Conservation (phyloP, 1,140 invertebrate genomes). For the Sycophila sp. region DNA sequence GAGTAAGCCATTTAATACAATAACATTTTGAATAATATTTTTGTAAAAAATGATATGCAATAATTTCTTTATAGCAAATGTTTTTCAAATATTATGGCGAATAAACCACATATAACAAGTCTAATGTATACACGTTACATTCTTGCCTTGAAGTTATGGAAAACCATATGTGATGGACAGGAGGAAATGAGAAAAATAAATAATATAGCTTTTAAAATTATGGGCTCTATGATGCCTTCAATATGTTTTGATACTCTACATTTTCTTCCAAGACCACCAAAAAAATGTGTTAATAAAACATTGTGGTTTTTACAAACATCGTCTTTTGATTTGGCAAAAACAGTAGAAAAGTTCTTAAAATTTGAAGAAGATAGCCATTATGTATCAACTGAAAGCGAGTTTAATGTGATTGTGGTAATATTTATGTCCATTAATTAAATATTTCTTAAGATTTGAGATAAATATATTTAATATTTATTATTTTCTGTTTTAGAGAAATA, state of each 20-base stretch:
- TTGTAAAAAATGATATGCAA: slow-evolving; percentile 11
- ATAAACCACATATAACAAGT: slow-evolving; percentile 42
- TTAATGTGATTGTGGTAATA: slow-evolving; percentile 2
- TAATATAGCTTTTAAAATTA: slow-evolving; percentile 46
- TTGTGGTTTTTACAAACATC: slow-evolving; percentile 49
- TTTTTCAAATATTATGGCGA: slow-evolving; percentile 43
- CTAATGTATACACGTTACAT: slow-evolving; percentile 55
- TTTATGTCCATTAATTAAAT: slow-evolving; percentile 4
- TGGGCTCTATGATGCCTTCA: slow-evolving; percentile 50
- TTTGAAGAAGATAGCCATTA: slow-evolving; percentile 47
- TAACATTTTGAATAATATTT: background rate
- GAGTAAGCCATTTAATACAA: slow-evolving; percentile 45
- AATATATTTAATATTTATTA: background rate
- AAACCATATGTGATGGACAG: slow-evolving; percentile 46
- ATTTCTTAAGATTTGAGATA: background rate
- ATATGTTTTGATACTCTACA: slow-evolving; percentile 45
- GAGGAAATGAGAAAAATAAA: slow-evolving; percentile 50
- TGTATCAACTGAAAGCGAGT: background rate
- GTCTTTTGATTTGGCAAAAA: slow-evolving; percentile 46
- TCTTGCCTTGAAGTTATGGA: slow-evolving; percentile 56
- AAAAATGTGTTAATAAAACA: slow-evolving; percentile 46
- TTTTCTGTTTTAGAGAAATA: slow-evolving; percentile 20
- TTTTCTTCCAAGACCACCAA: slow-evolving; percentile 46
- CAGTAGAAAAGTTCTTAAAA: slow-evolving; percentile 48
- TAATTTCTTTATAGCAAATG: slow-evolving; percentile 52